Evolutionary conservation across 1,140 invertebrate species (phyloP), one percentile per base, ranked within the genome.

Genomic region (Cardiocondyla obscurior): DNA sequence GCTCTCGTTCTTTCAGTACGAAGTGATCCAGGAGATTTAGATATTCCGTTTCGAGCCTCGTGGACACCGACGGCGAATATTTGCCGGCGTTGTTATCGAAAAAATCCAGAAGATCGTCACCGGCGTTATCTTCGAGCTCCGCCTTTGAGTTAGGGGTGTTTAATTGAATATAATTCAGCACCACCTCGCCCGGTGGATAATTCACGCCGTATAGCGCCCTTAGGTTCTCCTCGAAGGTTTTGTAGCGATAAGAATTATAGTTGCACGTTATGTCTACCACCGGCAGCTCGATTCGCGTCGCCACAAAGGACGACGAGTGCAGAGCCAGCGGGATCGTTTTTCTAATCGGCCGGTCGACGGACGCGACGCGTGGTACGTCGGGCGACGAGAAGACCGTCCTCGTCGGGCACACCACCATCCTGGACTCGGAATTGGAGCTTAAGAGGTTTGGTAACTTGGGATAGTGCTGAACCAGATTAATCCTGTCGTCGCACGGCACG

Each of bases 11-110:
- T 16, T 44, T 86, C 51, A n/a, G 44, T 36, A 86, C 73, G 73
- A 87, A 87, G 42, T 86, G 81, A 86, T 87, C 85, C 73, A 86
- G 42, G 30, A 76, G 72, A 86, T 86, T 83, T 36, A 87, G 67
- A 42, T 87, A 86, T 62, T 87, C 85, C n/a, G 85, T 67, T 30
- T 87, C 85, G 8, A 51, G 53, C 25, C 51, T 86, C n/a, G 44
- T 86, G 6, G 65, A 36, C 25, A 77, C 79, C 5, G 25, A 16
- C 2, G 25, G 8, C 4, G 58, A 49, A n/a, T 46, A 62, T 19
- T 22, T 30, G 25, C 0, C 1, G 49, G 8, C 19, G 22, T 83
- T 36, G 51, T 8, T 49, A 36, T 55, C 51, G 28, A 81, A 30
- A 46, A 67, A 57, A 7, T 86, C 85, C 51, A 87, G 73, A 12